Percentiles rank a stretch among this genome's conserved stretches.
Conservation (phyloP, 2,888 invertebrate genomes). For the Drosophila anomelani region DNA sequence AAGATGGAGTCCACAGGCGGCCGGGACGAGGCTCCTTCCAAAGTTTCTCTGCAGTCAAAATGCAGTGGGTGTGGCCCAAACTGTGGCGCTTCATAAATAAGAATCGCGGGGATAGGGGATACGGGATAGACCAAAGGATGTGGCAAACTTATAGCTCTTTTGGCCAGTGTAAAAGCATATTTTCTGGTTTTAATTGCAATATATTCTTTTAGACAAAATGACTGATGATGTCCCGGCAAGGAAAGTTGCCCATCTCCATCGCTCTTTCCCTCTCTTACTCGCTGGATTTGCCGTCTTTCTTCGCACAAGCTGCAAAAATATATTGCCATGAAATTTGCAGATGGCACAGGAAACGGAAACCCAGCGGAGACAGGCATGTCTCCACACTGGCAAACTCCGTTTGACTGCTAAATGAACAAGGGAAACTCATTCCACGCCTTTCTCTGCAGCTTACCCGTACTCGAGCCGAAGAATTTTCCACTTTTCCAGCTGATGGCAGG, state of each 20-base stretch:
- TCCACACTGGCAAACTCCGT: slow-evolving; percentile 56
- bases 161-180: slow-evolving; percentile 73
- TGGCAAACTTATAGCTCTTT: slow-evolving; percentile 49
- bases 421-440: slow-evolving; percentile 35
- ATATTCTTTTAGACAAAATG: slow-evolving; percentile 81
- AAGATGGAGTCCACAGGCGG: slow-evolving; percentile 13
- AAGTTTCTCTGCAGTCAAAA: slow-evolving; percentile 61
- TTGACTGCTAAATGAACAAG: slow-evolving; percentile 80
- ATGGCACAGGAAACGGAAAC: slow-evolving; percentile 74
- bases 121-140: slow-evolving; percentile 16
- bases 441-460: background rate
- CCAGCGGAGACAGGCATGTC: slow-evolving; percentile 67
- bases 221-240: slow-evolving; percentile 70
- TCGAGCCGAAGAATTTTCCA: slow-evolving; percentile 4
- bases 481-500: slow-evolving; percentile 15
- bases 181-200: slow-evolving; percentile 80
- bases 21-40: background rate
- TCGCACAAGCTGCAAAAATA: slow-evolving; percentile 63
- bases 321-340: slow-evolving; percentile 78
- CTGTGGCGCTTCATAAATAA: slow-evolving; percentile 77
- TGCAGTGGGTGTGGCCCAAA: slow-evolving; percentile 67
- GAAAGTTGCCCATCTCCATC: slow-evolving; percentile 31
- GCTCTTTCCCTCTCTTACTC: background rate
- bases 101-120: slow-evolving; percentile 3
- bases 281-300: slow-evolving; percentile 11